A percentile compares a stretch with the other conserved stretches of the same genome.
phyloP scores from a whole-genome alignment of 1,140 invertebrate species.

The Mercenaria mercenaria region DNA sequence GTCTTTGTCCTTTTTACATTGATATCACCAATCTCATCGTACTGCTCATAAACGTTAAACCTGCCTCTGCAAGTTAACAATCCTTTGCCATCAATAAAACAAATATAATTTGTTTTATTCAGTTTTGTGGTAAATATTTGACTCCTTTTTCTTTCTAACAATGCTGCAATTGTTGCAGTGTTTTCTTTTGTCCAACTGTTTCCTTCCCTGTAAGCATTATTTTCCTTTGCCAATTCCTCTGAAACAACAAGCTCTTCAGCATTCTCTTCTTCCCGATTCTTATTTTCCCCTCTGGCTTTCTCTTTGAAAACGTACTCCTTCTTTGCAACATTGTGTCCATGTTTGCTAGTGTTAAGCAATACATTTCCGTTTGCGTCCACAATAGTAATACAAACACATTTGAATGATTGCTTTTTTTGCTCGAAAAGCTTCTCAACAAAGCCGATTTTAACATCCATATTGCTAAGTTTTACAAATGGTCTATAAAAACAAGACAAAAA shows the following conservation, averaged over 20 bases:
- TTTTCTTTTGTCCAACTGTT: not conserved
- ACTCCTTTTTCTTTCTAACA: not conserved
- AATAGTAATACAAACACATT: not conserved
- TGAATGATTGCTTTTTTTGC: not conserved
- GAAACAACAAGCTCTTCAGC: too few species aligned
- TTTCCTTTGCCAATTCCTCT: not conserved
- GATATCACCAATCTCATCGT: not conserved
- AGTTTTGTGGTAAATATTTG: not conserved
- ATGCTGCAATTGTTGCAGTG: not conserved
- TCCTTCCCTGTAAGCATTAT: not conserved
- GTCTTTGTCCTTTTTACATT: not conserved
- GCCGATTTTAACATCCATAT: not conserved
- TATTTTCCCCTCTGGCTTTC: not conserved
- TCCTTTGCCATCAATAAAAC: not conserved
- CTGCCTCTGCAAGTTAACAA: not conserved
- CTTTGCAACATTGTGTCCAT: not conserved
- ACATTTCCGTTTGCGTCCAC: not conserved
- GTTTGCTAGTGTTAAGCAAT: not conserved
- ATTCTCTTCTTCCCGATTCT: not conserved
- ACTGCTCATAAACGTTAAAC: not conserved
- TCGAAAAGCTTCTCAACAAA: not conserved
- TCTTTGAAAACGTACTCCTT: not conserved
- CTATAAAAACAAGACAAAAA: too few species aligned
- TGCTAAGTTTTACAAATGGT: not conserved
- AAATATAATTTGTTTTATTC: not conserved